Evolutionary conservation across 2,113 vertebrate species (phyloP).

Genomic region (Calyptommatus sinebrachiatus): DNA sequence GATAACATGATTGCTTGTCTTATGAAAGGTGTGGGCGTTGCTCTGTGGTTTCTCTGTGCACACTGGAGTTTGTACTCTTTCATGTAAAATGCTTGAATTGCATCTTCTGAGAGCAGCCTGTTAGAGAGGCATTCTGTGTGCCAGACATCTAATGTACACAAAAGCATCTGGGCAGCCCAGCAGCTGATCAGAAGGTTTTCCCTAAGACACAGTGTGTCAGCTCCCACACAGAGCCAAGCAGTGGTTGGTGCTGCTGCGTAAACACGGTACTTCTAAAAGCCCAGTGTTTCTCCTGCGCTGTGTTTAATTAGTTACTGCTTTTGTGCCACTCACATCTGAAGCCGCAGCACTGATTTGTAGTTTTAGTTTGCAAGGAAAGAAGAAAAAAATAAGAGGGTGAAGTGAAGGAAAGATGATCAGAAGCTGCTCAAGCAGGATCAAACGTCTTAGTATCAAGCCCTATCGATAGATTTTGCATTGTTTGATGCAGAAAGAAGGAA

Average conservation of each 20-base stretch:
- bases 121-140: neutral
- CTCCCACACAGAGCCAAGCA: neutral
- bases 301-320: neutral
- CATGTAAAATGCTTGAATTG: neutral
- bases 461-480: too few species aligned
- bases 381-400: neutral
- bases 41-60: conserved; percentile 3
- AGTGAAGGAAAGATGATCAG: neutral
- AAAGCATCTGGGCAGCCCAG: neutral
- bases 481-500: too few species aligned
- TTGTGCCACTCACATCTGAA: neutral
- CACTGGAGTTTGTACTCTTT: neutral
- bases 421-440: neutral
- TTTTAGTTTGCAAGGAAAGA: neutral
- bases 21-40: neutral
- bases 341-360: neutral
- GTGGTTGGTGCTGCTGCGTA: neutral
- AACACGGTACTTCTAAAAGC: neutral
- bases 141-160: neutral
- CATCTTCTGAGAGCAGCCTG: neutral
- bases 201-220: neutral
- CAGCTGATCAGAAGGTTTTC: neutral
- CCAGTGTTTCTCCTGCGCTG: neutral
- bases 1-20: conserved; percentile 5
- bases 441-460: neutral